Base-by-base conservation (phyloP, 2,113 vertebrate genomes). In the Conger conger region DNA sequence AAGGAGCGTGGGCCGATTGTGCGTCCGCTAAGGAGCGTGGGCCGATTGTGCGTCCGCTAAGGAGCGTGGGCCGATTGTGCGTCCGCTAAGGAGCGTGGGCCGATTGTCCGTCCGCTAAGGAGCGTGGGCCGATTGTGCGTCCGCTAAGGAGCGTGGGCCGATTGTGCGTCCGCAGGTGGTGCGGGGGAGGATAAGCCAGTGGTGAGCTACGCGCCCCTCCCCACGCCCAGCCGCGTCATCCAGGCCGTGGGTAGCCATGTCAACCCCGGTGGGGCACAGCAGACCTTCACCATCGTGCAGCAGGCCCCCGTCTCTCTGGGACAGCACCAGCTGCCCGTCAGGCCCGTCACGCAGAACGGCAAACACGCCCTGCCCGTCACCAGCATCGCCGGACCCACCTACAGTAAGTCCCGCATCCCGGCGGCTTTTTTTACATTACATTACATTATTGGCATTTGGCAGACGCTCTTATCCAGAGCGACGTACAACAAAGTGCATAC, bases 321-420 rank as follows among this genome's bases (percentile, higher is more conserved):
- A 6, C 96, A 97, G 90, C 97, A 99, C 89, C 97, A 97, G 82
- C 96, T 99, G 2, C 97, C 98, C 0, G 94, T 99, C 80, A 94
- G 96, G 23, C 92, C 97, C 0, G 92, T 99, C 89, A 97, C 97
- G n/a, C 97, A 99, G 91, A 99, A 99, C 0, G 98, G 98, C 79
- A 99, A 97, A 90, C 97, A 99, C 0, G 93, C 94, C 0, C 85
- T 97, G 60, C 94, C 97, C 90, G 91, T 94, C 8, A 94, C 93
- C 88, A 96, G 94, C 88, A 89, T 97, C 87, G 79, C 96, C 0
- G 83, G 95, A 89, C 95, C 87, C 53, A 36, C 97, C 86, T 97
- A 97, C 1, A 96, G 98, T 99, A 94, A 82, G 93, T 54, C 35
- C 1, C 45, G 57, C 38, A 53, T 78, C 17, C 63, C n/a, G n/a